Percentiles rank a stretch among this genome's conserved stretches.
phyloP scores from a whole-genome alignment of 1,140 invertebrate genomes.

The Cherax quadricarinatus region DNA sequence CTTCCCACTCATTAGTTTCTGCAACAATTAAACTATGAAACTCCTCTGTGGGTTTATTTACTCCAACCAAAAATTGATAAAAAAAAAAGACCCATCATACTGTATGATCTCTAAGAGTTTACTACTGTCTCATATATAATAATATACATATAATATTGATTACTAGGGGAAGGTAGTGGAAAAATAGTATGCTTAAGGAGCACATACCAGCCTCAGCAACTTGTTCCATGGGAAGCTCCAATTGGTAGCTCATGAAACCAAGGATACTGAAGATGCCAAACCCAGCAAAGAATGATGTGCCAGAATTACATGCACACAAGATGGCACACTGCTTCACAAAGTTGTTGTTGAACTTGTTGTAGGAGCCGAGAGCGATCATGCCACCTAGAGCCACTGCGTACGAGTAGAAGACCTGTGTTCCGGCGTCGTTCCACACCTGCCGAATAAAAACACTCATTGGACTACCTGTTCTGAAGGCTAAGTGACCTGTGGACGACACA shows the following conservation, averaged over 20 bases:
- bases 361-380: constrained; percentile 81
- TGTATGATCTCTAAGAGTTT: too few relatives aligned
- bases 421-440: constrained; percentile 78
- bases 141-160: not conserved
- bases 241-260: constrained; percentile 77
- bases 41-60: too few relatives aligned
- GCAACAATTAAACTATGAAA: too few relatives aligned
- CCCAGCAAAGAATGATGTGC: constrained; percentile 81
- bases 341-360: constrained; percentile 82
- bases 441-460: not conserved
- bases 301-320: constrained; percentile 76
- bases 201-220: constrained; percentile 76
- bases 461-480: not conserved
- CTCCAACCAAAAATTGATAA: too few relatives aligned
- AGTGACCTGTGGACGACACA: constrained; percentile 36
- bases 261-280: constrained; percentile 79
- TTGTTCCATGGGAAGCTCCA: constrained; percentile 75
- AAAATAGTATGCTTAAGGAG: too few relatives aligned
- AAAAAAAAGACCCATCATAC: too few relatives aligned
- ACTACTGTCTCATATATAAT: too few relatives aligned
- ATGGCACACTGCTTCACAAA: constrained; percentile 85
- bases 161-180: not conserved
- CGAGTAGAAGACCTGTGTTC: constrained; percentile 78
- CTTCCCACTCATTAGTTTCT: too few relatives aligned
- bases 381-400: constrained; percentile 78